A percentile compares a stretch with the other conserved stretches of the same genome.
Conservation (phyloP, 2,113 vertebrate species). For the Pelodiscus sinensis region DNA sequence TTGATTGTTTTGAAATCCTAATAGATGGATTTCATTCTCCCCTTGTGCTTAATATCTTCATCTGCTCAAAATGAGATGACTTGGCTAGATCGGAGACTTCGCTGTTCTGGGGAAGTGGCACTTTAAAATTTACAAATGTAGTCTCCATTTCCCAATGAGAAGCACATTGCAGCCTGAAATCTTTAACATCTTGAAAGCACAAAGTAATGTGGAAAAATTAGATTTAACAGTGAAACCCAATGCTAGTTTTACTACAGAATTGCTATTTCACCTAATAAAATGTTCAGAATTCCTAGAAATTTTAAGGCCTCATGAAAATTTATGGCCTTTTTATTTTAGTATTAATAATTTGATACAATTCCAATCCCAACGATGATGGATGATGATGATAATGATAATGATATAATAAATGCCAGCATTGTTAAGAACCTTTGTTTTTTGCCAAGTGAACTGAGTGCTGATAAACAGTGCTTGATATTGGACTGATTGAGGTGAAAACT, state of each 20-base stretch:
- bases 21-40: slow-evolving; percentile 48
- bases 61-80: background rate
- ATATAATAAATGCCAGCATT: background rate
- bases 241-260: slow-evolving; percentile 60
- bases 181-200: slow-evolving; percentile 45
- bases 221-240: slow-evolving; percentile 27
- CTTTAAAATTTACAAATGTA: slow-evolving; percentile 24
- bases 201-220: slow-evolving; percentile 62
- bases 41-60: slow-evolving; percentile 28
- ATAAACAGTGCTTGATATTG: background rate
- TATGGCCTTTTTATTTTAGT: slow-evolving; percentile 21
- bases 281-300: slow-evolving; percentile 4
- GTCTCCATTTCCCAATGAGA: slow-evolving; percentile 53
- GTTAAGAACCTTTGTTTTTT: background rate
- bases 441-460: slow-evolving; percentile 13
- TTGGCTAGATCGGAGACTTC: slow-evolving; percentile 35
- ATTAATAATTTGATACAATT: background rate
- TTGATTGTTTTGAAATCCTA: slow-evolving; percentile 47
- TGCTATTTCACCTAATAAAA: slow-evolving; percentile 55
- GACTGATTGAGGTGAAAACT: background rate
- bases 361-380: background rate
- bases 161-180: slow-evolving; percentile 44
- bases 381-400: background rate
- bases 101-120: slow-evolving; percentile 49
- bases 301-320: slow-evolving; percentile 21